Evolutionary conservation across 2,797 vertebrate genomes (phyloP), one percentile per base, ranked within the genome.

Genomic region (Parauchenoglanis ngamensis): DNA sequence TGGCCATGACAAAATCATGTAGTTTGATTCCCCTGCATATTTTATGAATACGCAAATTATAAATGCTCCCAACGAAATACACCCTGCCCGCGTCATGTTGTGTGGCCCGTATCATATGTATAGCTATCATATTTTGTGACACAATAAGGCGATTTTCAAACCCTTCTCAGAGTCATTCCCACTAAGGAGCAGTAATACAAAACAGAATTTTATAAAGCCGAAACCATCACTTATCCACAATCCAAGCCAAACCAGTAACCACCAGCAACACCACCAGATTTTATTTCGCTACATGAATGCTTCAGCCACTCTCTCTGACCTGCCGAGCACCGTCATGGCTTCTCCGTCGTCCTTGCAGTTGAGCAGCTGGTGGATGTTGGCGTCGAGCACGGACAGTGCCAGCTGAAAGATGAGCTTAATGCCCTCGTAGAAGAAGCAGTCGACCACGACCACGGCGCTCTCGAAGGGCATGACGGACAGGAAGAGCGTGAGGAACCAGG

Each of bases 381-480:
- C 97, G 59, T 99, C 97, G 46, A 99, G 96, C 91, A 99, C 98
- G 0, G 98, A 97, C 0, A 99, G 96, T 0, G 98, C 98, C 90
- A 99, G 93, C 90, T 99, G 98, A 93, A 99, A 99, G 93, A 99
- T 99, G 92, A 99, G 98, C 92, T 99, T 99, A 94, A 99, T 98
- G 94, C 98, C 98, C 93, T 99, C 98, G 84, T 97, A 99, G 95
- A 99, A 99, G 96, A 99, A 99, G 94, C 98, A 99, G 94, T 99
- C 98, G 75, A 99, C 98, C 77, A 99, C 98, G 88, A 99, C 98
- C 87, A 99, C 98, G 0, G 98, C 98, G 1, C 98, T 99, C 94
- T 99, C 98, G 70, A 99, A 99, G 0, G 98, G 98, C 98, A 99
- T 98, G 90, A 99, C 98, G 0, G 98, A 99, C 91, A 99, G 97